Percentiles rank a stretch among this genome's conserved stretches.
Conservation (phyloP, 2,113 vertebrate species). For the Hemiscyllium ocellatum region DNA sequence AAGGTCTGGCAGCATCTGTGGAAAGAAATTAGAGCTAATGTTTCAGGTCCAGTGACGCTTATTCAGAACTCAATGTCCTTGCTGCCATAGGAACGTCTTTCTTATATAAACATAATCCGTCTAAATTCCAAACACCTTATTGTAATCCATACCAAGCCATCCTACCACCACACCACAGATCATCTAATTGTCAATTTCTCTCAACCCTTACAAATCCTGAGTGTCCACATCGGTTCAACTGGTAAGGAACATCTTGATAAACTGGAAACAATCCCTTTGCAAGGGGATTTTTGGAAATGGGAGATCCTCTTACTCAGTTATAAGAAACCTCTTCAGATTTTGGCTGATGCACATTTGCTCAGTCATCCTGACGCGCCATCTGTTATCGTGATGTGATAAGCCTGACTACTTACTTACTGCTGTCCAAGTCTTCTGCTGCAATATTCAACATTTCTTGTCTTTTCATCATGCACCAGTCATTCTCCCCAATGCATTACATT, state of each 20-base stretch:
- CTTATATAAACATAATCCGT: background rate
- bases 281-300: background rate
- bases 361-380: background rate
- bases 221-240: background rate
- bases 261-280: background rate
- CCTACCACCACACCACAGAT: background rate
- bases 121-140: background rate
- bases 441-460: background rate
- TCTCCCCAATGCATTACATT: background rate
- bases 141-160: background rate
- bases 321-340: background rate
- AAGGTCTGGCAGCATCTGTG: too few relatives aligned
- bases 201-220: background rate
- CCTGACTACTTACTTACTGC: background rate
- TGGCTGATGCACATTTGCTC: background rate
- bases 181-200: background rate
- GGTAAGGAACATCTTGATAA: background rate
- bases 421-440: background rate
- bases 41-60: too few relatives aligned
- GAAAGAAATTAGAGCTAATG: too few relatives aligned
- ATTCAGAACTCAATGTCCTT: too few relatives aligned
- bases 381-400: background rate
- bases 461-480: background rate
- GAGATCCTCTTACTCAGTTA: background rate
- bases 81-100: background rate